Conservation (phyloP, 2,113 vertebrate species). For the Oreotrochilus melanogaster region DNA sequence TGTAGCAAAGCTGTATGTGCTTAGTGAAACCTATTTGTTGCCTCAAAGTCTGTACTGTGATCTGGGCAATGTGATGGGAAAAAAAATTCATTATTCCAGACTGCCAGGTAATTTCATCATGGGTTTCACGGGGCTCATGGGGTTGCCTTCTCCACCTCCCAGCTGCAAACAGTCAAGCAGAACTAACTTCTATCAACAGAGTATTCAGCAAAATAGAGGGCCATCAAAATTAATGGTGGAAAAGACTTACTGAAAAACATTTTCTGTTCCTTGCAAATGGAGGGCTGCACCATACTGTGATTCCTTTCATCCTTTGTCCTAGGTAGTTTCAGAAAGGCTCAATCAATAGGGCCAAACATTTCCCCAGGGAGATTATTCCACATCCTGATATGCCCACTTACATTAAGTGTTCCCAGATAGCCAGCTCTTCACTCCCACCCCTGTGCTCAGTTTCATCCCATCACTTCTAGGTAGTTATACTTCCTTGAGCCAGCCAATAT, state of each 20-base stretch:
- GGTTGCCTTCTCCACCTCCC: not conserved
- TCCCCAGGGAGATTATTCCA: slow-evolving; percentile 9
- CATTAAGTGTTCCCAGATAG: slow-evolving; percentile 59
- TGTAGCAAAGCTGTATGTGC: not conserved
- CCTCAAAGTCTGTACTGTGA: not conserved
- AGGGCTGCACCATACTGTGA: not conserved
- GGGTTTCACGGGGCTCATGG: not conserved
- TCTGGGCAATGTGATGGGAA: not conserved
- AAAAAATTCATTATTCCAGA: not conserved
- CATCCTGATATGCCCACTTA: slow-evolving; percentile 22
- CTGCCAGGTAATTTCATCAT: not conserved
- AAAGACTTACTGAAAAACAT: not conserved
- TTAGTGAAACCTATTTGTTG: not conserved
- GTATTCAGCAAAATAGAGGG: not conserved
- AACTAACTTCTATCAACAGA: not conserved
- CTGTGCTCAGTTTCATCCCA: not conserved
- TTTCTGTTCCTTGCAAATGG: not conserved
- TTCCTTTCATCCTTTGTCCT: not conserved
- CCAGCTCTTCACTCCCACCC: not conserved
- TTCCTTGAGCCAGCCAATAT: not conserved
- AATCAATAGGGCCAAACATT: not conserved
- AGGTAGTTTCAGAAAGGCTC: not conserved
- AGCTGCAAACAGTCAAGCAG: not conserved
- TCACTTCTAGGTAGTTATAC: slow-evolving; percentile 39
- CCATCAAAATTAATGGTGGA: not conserved